Percentiles rank a stretch among this genome's conserved stretches.
These are phyloP conservation scores for Pseudoatta argentina DNA, from an alignment of 1,140 invertebrate genomes.

Conservation along the genomic window DNA sequence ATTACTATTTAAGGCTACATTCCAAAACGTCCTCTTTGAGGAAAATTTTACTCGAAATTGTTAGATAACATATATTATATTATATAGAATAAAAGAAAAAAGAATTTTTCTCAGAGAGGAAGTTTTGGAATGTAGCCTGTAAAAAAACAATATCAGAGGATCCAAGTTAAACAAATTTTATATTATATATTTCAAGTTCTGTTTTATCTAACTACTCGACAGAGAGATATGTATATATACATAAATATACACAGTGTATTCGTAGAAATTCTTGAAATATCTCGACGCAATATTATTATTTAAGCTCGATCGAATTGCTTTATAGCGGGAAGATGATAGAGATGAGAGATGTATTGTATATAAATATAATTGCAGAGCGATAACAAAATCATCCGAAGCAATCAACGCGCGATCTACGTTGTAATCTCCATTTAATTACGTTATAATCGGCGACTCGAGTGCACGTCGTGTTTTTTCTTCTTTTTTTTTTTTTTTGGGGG, in stretches of 20 bases:
- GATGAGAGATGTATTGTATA: constrained; percentile 10
- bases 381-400: constrained; percentile 44
- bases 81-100: too few relatives aligned
- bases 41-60: too few relatives aligned
- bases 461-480: background rate
- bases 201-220: constrained; percentile 1
- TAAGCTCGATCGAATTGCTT: background rate
- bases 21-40: too few relatives aligned
- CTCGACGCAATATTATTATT: background rate
- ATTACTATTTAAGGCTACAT: too few relatives aligned
- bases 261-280: background rate
- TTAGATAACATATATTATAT: too few relatives aligned
- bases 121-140: too few relatives aligned
- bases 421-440: constrained; percentile 25
- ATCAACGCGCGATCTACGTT: constrained; percentile 22
- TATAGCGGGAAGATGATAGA: background rate
- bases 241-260: background rate
- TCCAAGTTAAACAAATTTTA: background rate
- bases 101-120: too few relatives aligned
- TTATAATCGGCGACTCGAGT: constrained; percentile 28
- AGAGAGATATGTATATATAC: background rate
- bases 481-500: constrained; percentile 8
- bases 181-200: background rate
- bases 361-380: constrained; percentile 34
- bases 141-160: background rate